phyloP scores from a whole-genome alignment of 2,888 invertebrate species.

The Leptopilina syphax region DNA sequence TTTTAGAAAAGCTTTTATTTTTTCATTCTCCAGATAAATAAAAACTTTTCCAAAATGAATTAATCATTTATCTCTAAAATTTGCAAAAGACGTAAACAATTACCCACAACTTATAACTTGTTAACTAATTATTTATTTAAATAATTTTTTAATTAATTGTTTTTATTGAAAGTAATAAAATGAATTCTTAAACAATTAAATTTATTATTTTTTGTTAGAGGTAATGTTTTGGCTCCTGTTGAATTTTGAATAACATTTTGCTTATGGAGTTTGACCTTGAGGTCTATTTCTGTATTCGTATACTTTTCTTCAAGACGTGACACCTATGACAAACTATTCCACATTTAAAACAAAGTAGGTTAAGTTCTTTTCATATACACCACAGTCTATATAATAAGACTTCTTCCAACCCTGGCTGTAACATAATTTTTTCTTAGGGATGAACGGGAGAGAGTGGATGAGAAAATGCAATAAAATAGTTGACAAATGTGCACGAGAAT shows the following conservation, averaged over 20 bases:
- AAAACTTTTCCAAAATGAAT: too few relatives aligned
- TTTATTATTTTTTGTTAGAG: too few relatives aligned
- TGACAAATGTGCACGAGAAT: constrained; percentile 23
- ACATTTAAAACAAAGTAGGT: constrained; percentile 46
- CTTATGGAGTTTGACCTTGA: constrained; percentile 19
- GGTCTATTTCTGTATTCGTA: constrained; percentile 9
- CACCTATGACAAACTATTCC: constrained; percentile 42
- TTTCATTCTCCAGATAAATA: too few relatives aligned
- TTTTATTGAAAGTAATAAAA: too few relatives aligned
- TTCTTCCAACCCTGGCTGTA: constrained; percentile 21
- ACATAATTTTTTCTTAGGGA: constrained; percentile 22
- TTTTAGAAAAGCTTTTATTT: too few relatives aligned
- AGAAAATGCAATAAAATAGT: constrained; percentile 33
- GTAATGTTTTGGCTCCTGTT: constrained; percentile 10
- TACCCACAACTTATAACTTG: too few relatives aligned
- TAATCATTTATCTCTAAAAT: too few relatives aligned
- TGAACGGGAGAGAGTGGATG: not conserved
- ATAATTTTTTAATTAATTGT: too few relatives aligned
- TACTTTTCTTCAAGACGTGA: constrained; percentile 6
- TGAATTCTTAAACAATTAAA: too few relatives aligned
- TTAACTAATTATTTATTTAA: too few relatives aligned
- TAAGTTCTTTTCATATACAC: constrained; percentile 41
- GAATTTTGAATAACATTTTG: constrained; percentile 20
- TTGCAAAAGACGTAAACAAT: too few relatives aligned
- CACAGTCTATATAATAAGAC: constrained; percentile 24